These are phyloP conservation scores for Huso huso DNA, from an alignment of 2,797 vertebrate species.

Conservation along the genomic window DNA sequence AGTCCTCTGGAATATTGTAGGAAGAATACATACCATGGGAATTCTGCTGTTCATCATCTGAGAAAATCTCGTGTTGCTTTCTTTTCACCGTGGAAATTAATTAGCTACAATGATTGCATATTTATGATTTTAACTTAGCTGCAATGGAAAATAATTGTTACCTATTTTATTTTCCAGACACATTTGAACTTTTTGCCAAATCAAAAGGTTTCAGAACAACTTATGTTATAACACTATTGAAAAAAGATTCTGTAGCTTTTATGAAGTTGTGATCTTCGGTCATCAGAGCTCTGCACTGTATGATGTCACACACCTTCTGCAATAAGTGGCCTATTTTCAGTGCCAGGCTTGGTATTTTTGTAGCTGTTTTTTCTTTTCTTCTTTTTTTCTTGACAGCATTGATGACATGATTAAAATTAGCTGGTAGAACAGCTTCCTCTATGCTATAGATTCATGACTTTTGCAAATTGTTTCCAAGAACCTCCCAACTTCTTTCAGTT, in stretches of 20 bases:
- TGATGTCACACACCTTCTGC: slow-evolving; percentile 20
- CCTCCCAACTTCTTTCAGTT: slow-evolving; percentile 22
- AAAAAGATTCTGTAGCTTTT: background rate
- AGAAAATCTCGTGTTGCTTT: too few relatives aligned
- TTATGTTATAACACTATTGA: too few relatives aligned
- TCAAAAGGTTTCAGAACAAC: too few relatives aligned
- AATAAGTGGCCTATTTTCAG: slow-evolving; percentile 21
- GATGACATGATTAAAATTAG: slow-evolving; percentile 23
- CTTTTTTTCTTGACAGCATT: slow-evolving; percentile 28
- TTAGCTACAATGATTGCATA: too few relatives aligned
- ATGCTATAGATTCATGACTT: slow-evolving; percentile 12
- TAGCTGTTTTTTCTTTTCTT: slow-evolving; percentile 15
- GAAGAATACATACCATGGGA: too few relatives aligned
- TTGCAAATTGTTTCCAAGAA: slow-evolving; percentile 17
- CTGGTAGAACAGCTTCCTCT: slow-evolving; percentile 26
- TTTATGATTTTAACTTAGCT: too few relatives aligned
- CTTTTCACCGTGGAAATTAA: too few relatives aligned
- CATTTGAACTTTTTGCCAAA: too few relatives aligned
- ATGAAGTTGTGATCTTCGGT: background rate
- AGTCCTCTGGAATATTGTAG: too few relatives aligned
- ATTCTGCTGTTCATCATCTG: too few relatives aligned
- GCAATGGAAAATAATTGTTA: too few relatives aligned
- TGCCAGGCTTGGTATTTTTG: slow-evolving; percentile 21
- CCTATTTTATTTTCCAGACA: too few relatives aligned
- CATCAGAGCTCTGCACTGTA: slow-evolving; percentile 17